Conservation (phyloP, 92 coral and sea anemone genomes). For the Ricordea florida region DNA sequence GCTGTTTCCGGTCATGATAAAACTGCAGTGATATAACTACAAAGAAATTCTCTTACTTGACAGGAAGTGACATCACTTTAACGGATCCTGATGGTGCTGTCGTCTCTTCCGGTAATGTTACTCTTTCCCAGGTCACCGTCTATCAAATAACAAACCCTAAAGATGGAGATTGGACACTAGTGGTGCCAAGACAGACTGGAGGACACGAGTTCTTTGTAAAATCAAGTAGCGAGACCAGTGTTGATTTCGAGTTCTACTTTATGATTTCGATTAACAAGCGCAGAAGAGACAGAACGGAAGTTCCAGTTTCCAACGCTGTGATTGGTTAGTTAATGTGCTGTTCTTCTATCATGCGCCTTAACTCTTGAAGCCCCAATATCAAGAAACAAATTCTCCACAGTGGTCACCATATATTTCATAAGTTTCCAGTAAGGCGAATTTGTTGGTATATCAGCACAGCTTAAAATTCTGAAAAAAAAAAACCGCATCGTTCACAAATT, state of each 20-base stretch:
- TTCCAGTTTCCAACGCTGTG: conserved; percentile 70
- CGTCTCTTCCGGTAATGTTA: conserved; percentile 58
- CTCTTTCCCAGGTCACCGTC: conserved; percentile 60
- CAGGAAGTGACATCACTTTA: conserved; percentile 46
- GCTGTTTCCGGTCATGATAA: neutral
- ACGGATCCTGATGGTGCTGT: conserved; percentile 25
- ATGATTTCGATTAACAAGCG: conserved; percentile 25
- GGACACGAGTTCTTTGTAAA: conserved; percentile 71
- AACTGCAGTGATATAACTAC: neutral
- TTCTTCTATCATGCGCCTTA: no score
- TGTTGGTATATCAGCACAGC: no score
- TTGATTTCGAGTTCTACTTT: conserved; percentile 78
- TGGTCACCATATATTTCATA: no score
- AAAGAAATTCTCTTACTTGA: neutral
- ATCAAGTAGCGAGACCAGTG: conserved; percentile 72
- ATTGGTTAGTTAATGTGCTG: conserved; percentile 56
- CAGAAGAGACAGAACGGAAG: conserved; percentile 21
- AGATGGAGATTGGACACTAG: conserved; percentile 81
- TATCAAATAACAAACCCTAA: conserved; percentile 68
- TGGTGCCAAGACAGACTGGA: conserved; percentile 56
- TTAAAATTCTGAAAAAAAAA: no score
- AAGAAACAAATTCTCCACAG: no score
- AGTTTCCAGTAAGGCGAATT: no score
- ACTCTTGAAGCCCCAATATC: no score
- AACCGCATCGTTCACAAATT: no score